A percentile compares a stretch with the other conserved stretches of the same genome.
These are phyloP conservation scores for Galaxias olidus DNA, from an alignment of 2,797 vertebrate species.

Conservation along the genomic window DNA sequence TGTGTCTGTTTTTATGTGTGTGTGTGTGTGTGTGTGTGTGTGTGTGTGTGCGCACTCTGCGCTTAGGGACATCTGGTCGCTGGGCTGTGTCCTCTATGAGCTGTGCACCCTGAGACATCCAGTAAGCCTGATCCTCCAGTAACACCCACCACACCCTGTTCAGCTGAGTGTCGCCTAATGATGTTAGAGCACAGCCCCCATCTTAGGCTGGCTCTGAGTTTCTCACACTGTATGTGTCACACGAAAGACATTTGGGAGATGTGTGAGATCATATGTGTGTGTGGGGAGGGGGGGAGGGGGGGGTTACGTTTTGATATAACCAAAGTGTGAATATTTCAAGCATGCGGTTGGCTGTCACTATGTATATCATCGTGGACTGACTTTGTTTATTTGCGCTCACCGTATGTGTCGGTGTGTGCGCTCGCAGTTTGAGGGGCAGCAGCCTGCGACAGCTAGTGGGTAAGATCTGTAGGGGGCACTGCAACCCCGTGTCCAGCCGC, in stretches of 20 bases:
- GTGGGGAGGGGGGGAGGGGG: too few relatives aligned
- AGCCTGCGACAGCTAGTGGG: slow-evolving; percentile 84
- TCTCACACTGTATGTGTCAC: not conserved
- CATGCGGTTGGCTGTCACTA: too few relatives aligned
- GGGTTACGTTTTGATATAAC: not conserved
- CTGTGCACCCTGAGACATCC: slow-evolving; percentile 90
- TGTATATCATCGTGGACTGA: not conserved
- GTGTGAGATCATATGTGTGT: slow-evolving; percentile 4
- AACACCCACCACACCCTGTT: not conserved
- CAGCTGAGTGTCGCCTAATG: not conserved
- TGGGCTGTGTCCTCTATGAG: slow-evolving; percentile 94
- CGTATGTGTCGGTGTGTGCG: slow-evolving; percentile 4
- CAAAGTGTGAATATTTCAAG: not conserved
- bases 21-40: not conserved
- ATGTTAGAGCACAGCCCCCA: too few relatives aligned
- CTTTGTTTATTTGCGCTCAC: too few relatives aligned
- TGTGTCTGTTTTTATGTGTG: slow-evolving; percentile 4
- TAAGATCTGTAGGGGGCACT: slow-evolving; percentile 86
- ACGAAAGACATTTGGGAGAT: slow-evolving; percentile 15
- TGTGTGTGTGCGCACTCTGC: not conserved
- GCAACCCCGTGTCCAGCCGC: slow-evolving; percentile 73
- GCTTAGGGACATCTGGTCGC: slow-evolving; percentile 92
- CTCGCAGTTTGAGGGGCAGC: slow-evolving; percentile 84
- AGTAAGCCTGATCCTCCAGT: slow-evolving; percentile 74
- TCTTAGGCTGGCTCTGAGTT: too few relatives aligned